Evolutionary conservation across 2,113 vertebrate species (phyloP).

Genomic region (Macaca nemestrina): DNA sequence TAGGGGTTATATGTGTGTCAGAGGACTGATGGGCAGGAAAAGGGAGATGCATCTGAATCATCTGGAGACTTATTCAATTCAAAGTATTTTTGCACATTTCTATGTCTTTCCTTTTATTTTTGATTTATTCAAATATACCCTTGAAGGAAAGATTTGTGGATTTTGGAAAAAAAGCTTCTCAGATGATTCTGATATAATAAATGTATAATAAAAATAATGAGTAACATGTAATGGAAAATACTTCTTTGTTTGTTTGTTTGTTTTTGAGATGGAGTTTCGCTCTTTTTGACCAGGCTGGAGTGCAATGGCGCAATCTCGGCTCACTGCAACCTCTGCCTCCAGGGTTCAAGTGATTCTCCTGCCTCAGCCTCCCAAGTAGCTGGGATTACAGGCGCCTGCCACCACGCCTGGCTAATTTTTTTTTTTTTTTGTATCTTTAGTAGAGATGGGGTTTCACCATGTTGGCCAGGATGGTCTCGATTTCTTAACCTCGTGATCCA

Average conservation of each 20-base stretch:
- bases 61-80: not conserved
- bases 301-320: no score
- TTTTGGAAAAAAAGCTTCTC: not conserved
- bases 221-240: not conserved
- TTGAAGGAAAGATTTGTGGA: not conserved
- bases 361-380: no score
- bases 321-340: no score
- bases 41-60: not conserved
- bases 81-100: not conserved
- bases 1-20: not conserved
- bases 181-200: not conserved
- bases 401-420: no score
- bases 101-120: not conserved
- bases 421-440: no score
- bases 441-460: no score
- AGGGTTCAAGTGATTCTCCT: no score
- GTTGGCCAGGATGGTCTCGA: no score
- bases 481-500: no score
- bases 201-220: not conserved
- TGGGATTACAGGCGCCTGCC: no score
- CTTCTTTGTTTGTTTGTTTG: not conserved
- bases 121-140: not conserved
- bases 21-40: not conserved
- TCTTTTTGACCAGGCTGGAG: no score
- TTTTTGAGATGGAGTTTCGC: no score